Evolutionary conservation across 2,797 vertebrate genomes (phyloP).

Genomic region (Oryzias dopingdopingensis): DNA sequence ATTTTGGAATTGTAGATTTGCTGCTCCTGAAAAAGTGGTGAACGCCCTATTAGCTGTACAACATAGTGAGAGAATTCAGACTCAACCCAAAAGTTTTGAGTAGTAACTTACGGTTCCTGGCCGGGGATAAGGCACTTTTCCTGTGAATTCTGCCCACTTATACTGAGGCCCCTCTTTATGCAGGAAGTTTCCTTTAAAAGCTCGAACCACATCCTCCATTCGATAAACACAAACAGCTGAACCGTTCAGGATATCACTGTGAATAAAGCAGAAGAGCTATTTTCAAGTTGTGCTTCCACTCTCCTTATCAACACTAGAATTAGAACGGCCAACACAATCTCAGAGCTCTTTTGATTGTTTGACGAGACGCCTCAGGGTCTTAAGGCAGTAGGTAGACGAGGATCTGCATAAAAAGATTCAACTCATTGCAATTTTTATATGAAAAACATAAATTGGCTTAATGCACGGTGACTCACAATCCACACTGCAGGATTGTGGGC

Average conservation of each 20-base stretch:
- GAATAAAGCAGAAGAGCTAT: slow-evolving; percentile 9
- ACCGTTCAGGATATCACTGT: slow-evolving; percentile 81
- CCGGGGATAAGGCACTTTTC: slow-evolving; percentile 80
- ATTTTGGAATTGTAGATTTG: too few relatives aligned
- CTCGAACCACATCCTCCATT: slow-evolving; percentile 80
- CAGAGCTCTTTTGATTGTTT: slow-evolving; percentile 15
- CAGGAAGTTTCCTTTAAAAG: slow-evolving; percentile 82
- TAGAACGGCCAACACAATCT: slow-evolving; percentile 7
- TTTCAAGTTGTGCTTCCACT: slow-evolving; percentile 2
- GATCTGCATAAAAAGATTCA: slow-evolving; percentile 22
- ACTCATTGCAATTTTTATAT: slow-evolving; percentile 49
- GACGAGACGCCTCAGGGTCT: slow-evolving; percentile 10
- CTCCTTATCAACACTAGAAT: background rate
- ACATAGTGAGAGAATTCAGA: background rate
- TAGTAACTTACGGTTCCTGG: slow-evolving; percentile 80
- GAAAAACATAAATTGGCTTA: slow-evolving; percentile 29
- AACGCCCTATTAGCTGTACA: too few relatives aligned
- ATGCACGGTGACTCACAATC: slow-evolving; percentile 22
- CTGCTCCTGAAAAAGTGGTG: too few relatives aligned
- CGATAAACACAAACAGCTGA: slow-evolving; percentile 82
- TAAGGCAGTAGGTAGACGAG: slow-evolving; percentile 10
- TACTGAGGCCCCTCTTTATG: slow-evolving; percentile 84
- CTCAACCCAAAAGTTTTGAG: background rate
- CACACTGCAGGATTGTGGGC: slow-evolving; percentile 24
- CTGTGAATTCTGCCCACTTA: slow-evolving; percentile 82